These are phyloP conservation scores for Lithobates pipiens DNA, from an alignment of 2,797 vertebrate genomes.

Conservation along the genomic window DNA sequence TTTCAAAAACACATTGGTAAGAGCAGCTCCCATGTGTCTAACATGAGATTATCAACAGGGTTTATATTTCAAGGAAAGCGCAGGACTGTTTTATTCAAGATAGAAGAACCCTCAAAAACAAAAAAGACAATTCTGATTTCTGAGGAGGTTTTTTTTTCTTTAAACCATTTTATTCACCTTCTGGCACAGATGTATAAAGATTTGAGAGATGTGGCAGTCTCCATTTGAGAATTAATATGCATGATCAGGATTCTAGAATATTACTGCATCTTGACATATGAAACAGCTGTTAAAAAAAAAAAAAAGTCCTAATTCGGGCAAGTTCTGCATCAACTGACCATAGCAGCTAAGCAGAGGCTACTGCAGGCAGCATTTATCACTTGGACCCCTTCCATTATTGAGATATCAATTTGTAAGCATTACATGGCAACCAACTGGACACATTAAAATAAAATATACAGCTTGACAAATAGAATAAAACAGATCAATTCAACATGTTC, in stretches of 20 bases:
- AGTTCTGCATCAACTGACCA: neutral
- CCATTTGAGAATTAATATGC: neutral
- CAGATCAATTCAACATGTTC: neutral
- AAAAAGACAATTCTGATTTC: conserved; percentile 7
- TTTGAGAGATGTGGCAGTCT: neutral
- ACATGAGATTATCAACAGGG: no score
- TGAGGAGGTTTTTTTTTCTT: conserved; percentile 8
- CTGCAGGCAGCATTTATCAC: neutral
- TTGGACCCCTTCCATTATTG: neutral
- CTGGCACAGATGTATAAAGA: conserved; percentile 22
- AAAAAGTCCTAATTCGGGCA: neutral
- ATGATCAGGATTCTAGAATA: neutral
- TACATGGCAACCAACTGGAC: conserved; percentile 28
- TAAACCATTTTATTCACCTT: conserved; percentile 12
- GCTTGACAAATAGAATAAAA: neutral
- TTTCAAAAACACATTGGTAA: no score
- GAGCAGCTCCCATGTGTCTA: no score
- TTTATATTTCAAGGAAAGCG: no score
- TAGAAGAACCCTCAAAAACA: neutral
- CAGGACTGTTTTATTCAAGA: no score
- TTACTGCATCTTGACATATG: conserved; percentile 20
- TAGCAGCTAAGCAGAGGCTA: neutral
- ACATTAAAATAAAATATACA: neutral
- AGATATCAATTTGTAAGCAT: neutral
- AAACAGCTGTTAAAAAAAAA: neutral